Evolutionary conservation across 2,113 vertebrate genomes (phyloP), one percentile per base, ranked within the genome.

Genomic region (Mustela lutreola): DNA sequence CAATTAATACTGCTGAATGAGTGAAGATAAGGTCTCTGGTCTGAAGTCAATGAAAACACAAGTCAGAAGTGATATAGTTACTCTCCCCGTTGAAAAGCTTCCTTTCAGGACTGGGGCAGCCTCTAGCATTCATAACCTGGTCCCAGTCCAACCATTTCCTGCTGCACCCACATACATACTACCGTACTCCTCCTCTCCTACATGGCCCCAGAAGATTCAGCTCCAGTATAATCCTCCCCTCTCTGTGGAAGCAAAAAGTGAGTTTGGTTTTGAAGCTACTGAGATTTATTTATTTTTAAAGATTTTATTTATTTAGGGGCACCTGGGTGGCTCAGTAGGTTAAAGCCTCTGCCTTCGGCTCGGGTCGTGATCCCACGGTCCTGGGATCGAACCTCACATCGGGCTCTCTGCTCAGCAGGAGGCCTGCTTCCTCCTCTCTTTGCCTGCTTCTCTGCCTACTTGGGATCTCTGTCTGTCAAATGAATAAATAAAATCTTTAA

Each of bases 31-130:
- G 65, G 75, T 63, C 58, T 50, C 39, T 48, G 73, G 45, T 24
- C 70, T 93, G 33, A 70, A 70, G 67, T 70, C 81, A 81, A 78
- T 12, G 67, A 82, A 81, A 94, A 86, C 36, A n/a, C 33, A 89
- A 86, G 58, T n/a, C 48, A 82, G 31, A 84, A 3, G 2, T 45
- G 42, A 91, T 39, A 50, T 70, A 80, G 5, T 28, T 58, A 53
- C 16, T 14, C 15, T 93, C 19, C 45, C 45, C 33, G 36, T 56
- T 8, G 45, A 50, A 97, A 82, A 42, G 24, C 31, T 63, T 79
- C 48, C 65, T 80, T 36, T 53, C 58, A 33, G 53, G 28, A 36
- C 7, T 8, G 56, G n/a, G 24, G 48, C n/a, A 48, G 81, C 62
- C 24, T 33, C 48, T 58, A 70, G 15, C 39, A 75, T 11, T 48